Percentiles rank a stretch among this genome's conserved stretches.
Conservation (phyloP, 1,140 invertebrate genomes). For the Hyles euphorbiae region DNA sequence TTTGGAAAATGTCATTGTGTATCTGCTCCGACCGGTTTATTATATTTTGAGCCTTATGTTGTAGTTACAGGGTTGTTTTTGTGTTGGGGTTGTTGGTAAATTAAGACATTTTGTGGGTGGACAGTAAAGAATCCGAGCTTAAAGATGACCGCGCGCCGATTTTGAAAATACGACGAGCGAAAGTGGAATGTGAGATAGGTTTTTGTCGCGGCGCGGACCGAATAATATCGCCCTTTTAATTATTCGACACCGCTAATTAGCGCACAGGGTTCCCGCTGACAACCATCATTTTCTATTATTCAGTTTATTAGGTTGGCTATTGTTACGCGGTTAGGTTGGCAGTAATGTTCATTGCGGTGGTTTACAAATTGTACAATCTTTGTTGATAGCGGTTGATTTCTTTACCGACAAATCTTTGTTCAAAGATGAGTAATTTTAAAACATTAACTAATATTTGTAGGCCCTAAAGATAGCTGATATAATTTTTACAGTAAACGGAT, state of each 20-base stretch:
- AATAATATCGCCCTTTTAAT: conserved; percentile 60
- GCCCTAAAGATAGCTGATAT: no score
- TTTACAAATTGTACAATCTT: no score
- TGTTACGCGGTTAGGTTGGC: no score
- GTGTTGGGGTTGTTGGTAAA: neutral
- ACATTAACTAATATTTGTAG: no score
- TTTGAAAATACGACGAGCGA: conserved; percentile 72
- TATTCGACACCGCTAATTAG: conserved; percentile 63
- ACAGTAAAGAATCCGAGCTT: conserved; percentile 35
- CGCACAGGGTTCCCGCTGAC: conserved; percentile 38
- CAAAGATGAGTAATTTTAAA: no score
- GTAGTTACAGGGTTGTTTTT: conserved; percentile 11
- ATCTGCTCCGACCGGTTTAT: neutral
- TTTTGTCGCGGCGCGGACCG: conserved; percentile 48
- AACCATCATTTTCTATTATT: neutral
- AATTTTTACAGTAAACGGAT: no score
- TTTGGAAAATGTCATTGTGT: conserved; percentile 2
- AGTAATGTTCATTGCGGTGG: no score
- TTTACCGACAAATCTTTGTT: no score
- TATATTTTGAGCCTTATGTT: conserved; percentile 6
- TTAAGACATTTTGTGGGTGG: conserved; percentile 13
- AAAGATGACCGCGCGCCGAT: conserved; percentile 64
- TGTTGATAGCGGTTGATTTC: no score
- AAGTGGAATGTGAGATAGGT: conserved; percentile 53
- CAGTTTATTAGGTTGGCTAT: neutral